A percentile compares a stretch with the other conserved stretches of the same genome.
Evolutionary conservation across 2,113 vertebrate genomes (phyloP).

Genomic region (Bufo bufo): DNA sequence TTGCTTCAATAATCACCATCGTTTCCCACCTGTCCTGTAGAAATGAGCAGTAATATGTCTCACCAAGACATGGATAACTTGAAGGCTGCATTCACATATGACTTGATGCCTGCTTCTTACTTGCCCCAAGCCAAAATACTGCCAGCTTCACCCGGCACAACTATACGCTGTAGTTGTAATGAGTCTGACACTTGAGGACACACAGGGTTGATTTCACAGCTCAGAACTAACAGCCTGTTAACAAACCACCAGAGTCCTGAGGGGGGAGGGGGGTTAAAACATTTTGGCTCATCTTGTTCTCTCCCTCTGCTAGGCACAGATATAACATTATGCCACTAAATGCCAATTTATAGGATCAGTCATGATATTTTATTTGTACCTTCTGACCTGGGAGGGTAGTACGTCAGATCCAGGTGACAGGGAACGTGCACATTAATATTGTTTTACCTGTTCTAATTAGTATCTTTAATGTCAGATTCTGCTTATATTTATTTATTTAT

Average conservation of each 20-base stretch:
- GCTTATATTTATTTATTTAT: no score
- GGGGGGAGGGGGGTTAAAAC: not conserved
- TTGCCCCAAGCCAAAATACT: conserved; percentile 43
- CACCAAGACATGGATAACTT: not conserved
- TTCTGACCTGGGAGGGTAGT: not conserved
- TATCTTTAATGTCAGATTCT: no score
- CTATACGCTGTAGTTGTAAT: conserved; percentile 17
- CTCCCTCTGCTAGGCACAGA: conserved; percentile 12
- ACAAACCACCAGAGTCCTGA: conserved; percentile 31
- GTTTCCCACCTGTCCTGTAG: conserved; percentile 36
- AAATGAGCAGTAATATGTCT: conserved; percentile 37
- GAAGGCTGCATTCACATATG: conserved; percentile 7
- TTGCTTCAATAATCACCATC: conserved; percentile 32
- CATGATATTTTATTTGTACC: not conserved
- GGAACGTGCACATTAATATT: conserved; percentile 6
- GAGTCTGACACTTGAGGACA: conserved; percentile 33
- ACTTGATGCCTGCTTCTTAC: conserved; percentile 5
- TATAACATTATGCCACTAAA: conserved; percentile 14
- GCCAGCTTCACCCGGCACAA: conserved; percentile 14
- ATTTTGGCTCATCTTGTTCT: conserved; percentile 24
- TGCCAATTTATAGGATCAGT: conserved; percentile 17
- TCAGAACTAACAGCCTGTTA: conserved; percentile 26
- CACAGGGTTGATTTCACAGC: conserved; percentile 33
- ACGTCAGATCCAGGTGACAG: not conserved
- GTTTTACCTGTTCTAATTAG: not conserved